phyloP scores from a whole-genome alignment of 2,797 vertebrate species.

The Anguilla marmorata region DNA sequence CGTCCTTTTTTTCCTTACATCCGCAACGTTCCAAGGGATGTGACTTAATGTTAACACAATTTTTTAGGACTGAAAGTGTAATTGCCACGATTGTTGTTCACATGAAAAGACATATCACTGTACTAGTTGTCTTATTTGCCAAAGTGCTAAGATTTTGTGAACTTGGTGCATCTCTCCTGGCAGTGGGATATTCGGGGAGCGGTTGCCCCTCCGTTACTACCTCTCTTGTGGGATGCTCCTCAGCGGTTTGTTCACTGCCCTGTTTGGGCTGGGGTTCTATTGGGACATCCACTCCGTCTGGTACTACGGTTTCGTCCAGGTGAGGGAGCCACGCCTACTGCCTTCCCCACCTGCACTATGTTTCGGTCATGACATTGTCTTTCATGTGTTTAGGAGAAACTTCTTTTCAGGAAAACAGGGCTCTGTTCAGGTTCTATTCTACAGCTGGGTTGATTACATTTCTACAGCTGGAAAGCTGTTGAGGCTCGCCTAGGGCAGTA shows the following conservation, averaged over 20 bases:
- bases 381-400: not conserved
- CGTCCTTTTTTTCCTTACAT: too few species aligned
- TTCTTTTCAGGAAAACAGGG: not conserved
- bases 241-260: constrained; percentile 85
- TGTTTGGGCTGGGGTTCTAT: constrained; percentile 91
- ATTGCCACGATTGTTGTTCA: not conserved
- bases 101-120: not conserved
- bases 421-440: not conserved
- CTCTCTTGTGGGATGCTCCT: constrained; percentile 86
- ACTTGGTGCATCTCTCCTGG: constrained; percentile 19
- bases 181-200: constrained; percentile 95
- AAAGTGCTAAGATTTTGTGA: not conserved
- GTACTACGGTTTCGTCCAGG: constrained; percentile 91
- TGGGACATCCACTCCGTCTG: constrained; percentile 87
- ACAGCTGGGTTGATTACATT: not conserved
- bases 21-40: not conserved
- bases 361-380: not conserved
- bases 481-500: not conserved
- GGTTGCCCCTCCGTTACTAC: constrained; percentile 91
- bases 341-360: not conserved
- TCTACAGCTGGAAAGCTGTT: not conserved
- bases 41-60: not conserved
- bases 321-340: constrained; percentile 50
- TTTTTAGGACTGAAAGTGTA: not conserved
- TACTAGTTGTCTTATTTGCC: not conserved